These are phyloP conservation scores for Bolinopsis microptera DNA, from an alignment of 37 sponge, comb jelly and placozoan species.

Conservation along the genomic window DNA sequence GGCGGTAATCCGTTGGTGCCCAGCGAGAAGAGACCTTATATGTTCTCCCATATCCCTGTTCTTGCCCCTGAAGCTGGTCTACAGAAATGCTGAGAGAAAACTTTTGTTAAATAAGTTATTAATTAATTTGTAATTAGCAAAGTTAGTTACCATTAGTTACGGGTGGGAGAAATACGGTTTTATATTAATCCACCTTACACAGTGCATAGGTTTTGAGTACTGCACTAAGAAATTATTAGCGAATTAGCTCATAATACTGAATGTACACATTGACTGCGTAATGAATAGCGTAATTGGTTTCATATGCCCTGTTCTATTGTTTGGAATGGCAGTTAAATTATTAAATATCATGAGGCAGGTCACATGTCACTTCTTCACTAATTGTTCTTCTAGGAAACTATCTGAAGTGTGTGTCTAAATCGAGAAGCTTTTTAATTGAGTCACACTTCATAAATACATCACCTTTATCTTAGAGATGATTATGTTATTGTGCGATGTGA, in stretches of 20 bases:
- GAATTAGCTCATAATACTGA: too few relatives aligned
- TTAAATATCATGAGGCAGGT: too few relatives aligned
- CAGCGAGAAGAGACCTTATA: background rate
- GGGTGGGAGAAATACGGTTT: too few relatives aligned
- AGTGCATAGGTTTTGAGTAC: too few relatives aligned
- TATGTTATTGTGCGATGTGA: too few relatives aligned
- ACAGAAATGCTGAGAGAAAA: background rate
- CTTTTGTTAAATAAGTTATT: background rate
- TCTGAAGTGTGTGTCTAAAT: too few relatives aligned
- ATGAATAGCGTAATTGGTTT: background rate
- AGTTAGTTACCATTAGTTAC: background rate
- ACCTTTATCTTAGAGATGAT: too few relatives aligned
- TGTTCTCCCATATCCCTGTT: background rate
- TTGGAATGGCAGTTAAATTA: background rate
- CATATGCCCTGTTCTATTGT: background rate
- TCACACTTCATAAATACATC: background rate
- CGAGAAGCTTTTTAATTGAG: background rate
- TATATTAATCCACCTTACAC: too few relatives aligned
- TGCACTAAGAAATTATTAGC: too few relatives aligned
- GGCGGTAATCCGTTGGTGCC: constrained; percentile 47
- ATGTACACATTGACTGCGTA: background rate
- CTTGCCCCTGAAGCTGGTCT: background rate
- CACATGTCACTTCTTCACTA: too few relatives aligned
- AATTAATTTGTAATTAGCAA: background rate
- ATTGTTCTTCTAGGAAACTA: background rate